Conservation (phyloP, 1,140 invertebrate genomes). For the Heliothis virescens region DNA sequence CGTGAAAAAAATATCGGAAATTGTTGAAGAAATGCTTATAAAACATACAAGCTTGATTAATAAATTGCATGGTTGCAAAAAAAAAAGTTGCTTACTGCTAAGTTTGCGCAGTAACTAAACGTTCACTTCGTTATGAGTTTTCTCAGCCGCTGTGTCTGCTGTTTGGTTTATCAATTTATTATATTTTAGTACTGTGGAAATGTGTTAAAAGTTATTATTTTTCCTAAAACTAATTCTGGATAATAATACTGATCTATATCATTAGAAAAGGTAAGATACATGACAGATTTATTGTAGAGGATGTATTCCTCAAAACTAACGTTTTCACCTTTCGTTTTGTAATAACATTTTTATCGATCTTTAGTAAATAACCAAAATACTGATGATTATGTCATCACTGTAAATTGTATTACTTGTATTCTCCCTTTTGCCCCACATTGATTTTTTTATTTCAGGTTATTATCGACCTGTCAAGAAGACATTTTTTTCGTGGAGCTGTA, state of each 20-base stretch:
- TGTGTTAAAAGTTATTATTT: constrained; percentile 55
- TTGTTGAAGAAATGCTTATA: too few species aligned
- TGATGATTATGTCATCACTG: not conserved
- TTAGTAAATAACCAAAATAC: constrained; percentile 14
- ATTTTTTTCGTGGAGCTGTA: constrained; percentile 82
- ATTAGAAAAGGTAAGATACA: constrained; percentile 24
- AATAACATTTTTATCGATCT: constrained; percentile 40
- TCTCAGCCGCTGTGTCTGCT: constrained; percentile 77
- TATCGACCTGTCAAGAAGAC: constrained; percentile 85
- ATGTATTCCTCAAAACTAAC: constrained; percentile 17
- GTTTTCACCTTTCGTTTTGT: constrained; percentile 39
- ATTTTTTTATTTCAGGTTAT: constrained; percentile 86
- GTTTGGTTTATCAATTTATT: constrained; percentile 72
- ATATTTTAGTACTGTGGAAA: constrained; percentile 61
- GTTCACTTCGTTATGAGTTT: constrained; percentile 78
- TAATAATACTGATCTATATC: constrained; percentile 34
- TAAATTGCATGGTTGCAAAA: not conserved
- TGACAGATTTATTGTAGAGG: not conserved
- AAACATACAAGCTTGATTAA: not conserved
- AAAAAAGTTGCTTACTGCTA: not conserved
- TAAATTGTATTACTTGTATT: not conserved
- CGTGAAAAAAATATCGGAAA: too few species aligned
- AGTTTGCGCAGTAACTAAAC: constrained; percentile 57
- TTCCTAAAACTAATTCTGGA: constrained; percentile 37
- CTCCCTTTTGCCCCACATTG: constrained; percentile 72